These are phyloP conservation scores for Stegodyphus mimosarum DNA, from an alignment of 1,140 invertebrate genomes.

Conservation along the genomic window DNA sequence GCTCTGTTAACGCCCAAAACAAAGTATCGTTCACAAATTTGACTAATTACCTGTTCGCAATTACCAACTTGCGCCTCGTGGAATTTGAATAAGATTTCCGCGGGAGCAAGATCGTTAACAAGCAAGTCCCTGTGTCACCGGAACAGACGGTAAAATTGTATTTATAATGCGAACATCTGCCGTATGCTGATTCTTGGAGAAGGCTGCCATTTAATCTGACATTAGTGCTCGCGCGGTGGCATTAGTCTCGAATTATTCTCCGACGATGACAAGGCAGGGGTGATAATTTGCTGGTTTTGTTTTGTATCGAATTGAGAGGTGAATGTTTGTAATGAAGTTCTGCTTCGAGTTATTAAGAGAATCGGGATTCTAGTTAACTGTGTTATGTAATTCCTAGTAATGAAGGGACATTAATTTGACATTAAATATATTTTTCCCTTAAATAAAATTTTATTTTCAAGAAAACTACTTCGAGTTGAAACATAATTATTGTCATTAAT, in stretches of 20 bases:
- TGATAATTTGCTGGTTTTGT: neutral
- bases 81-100: slow-evolving; percentile 54
- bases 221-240: slow-evolving; percentile 2
- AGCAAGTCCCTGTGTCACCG: slow-evolving; percentile 1
- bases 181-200: slow-evolving; percentile 26
- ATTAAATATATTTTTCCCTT: too few relatives aligned
- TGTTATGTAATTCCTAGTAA: too few relatives aligned
- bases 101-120: slow-evolving; percentile 49
- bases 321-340: too few relatives aligned
- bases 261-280: neutral
- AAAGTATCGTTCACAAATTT: slow-evolving; percentile 42
- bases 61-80: slow-evolving; percentile 19
- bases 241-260: neutral
- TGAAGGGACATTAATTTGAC: too few relatives aligned
- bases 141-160: slow-evolving; percentile 10
- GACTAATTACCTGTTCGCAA: slow-evolving; percentile 54
- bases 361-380: too few relatives aligned
- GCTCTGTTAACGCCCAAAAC: neutral
- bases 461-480: too few relatives aligned
- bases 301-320: too few relatives aligned
- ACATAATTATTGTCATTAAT: too few relatives aligned
- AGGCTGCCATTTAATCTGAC: slow-evolving; percentile 19
- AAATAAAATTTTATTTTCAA: too few relatives aligned
- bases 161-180: slow-evolving; percentile 40
- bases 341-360: too few relatives aligned